These are phyloP conservation scores for Lithosia quadra DNA, from an alignment of 2,888 invertebrate species.

Conservation along the genomic window DNA sequence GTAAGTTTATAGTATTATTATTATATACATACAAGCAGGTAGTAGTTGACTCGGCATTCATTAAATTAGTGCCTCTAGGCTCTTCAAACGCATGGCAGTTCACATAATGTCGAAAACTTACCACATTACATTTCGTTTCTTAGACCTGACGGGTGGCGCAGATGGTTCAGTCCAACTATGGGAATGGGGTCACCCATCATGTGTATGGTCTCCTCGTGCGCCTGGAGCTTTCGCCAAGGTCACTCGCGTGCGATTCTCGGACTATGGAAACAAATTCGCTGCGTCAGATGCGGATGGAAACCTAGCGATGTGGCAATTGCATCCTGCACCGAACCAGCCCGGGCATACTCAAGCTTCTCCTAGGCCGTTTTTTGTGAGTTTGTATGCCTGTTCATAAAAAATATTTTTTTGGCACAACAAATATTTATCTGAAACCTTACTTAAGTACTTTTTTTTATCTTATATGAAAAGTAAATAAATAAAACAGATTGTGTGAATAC, in stretches of 20 bases:
- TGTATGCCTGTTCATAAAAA: constrained; percentile 10
- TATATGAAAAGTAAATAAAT: too few species aligned
- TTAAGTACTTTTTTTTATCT: too few species aligned
- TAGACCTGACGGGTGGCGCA: constrained; percentile 97
- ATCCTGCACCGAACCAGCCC: constrained; percentile 87
- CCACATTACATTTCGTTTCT: not conserved
- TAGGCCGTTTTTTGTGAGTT: constrained; percentile 95
- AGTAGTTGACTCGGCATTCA: not conserved
- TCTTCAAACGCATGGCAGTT: not conserved
- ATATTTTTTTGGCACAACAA: too few species aligned
- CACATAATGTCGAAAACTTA: not conserved
- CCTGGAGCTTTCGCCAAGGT: constrained; percentile 98
- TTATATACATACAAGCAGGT: not conserved
- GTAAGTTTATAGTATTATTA: constrained; percentile 88
- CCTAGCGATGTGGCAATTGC: constrained; percentile 97
- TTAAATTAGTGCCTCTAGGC: not conserved
- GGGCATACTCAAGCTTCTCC: constrained; percentile 87
- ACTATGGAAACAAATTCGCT: constrained; percentile 99
- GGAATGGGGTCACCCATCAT: constrained; percentile 99
- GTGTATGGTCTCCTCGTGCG: constrained; percentile 96
- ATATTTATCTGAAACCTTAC: not conserved
- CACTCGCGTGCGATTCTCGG: constrained; percentile 97
- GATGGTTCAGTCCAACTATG: constrained; percentile 98
- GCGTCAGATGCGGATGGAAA: constrained; percentile 99
- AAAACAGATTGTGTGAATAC: too few species aligned